Conservation (phyloP, 2,888 invertebrate species). For the Idaea biselata region DNA sequence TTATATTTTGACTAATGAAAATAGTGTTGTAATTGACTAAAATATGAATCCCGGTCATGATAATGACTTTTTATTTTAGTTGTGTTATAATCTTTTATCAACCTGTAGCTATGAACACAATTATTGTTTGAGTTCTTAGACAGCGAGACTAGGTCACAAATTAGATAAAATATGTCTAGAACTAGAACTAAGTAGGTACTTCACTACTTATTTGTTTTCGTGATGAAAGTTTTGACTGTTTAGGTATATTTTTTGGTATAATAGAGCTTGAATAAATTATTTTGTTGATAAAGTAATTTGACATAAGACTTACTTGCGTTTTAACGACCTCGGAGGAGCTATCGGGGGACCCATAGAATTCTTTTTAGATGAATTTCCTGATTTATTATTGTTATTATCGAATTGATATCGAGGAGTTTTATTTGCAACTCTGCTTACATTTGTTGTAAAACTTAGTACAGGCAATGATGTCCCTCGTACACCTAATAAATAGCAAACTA, state of each 20-base stretch:
- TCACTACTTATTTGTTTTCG: too few relatives aligned
- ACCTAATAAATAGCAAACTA: slow-evolving; percentile 37
- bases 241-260: too few relatives aligned
- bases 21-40: neutral
- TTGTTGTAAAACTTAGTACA: slow-evolving; percentile 34
- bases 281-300: too few relatives aligned
- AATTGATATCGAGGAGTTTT: slow-evolving; percentile 64
- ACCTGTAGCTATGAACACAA: too few relatives aligned
- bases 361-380: slow-evolving; percentile 30
- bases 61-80: neutral
- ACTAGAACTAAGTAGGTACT: too few relatives aligned
- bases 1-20: neutral
- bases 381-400: slow-evolving; percentile 39
- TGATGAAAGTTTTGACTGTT: too few relatives aligned
- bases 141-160: too few relatives aligned
- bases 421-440: slow-evolving; percentile 33
- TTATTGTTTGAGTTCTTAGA: too few relatives aligned
- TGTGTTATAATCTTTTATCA: neutral
- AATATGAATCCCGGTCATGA: neutral
- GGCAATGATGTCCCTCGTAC: slow-evolving; percentile 53
- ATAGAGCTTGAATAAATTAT: too few relatives aligned
- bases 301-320: slow-evolving; percentile 51
- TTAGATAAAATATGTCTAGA: too few relatives aligned
- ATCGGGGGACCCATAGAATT: slow-evolving; percentile 66
- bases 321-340: slow-evolving; percentile 50